Evolutionary conservation across 2,888 invertebrate species (phyloP).

Genomic region (Tenodera sinensis): DNA sequence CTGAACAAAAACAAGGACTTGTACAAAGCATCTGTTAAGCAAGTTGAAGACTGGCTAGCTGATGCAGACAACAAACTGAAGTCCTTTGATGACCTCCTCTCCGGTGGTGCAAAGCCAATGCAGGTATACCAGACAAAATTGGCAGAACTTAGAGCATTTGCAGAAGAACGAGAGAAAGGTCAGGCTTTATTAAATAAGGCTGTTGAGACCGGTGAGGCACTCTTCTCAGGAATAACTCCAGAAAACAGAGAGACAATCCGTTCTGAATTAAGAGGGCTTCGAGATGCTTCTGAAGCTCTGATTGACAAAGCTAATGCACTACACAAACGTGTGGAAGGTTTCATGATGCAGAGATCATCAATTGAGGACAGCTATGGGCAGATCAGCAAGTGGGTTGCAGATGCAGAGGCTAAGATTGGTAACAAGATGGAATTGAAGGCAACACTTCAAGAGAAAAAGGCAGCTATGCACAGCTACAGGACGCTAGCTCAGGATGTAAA

Average conservation of each 20-base stretch:
- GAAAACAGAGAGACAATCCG: slow-evolving; percentile 84
- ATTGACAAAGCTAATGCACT: slow-evolving; percentile 80
- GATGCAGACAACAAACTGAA: slow-evolving; percentile 71
- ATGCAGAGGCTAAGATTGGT: slow-evolving; percentile 70
- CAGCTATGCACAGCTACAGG: slow-evolving; percentile 76
- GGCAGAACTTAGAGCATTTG: slow-evolving; percentile 69
- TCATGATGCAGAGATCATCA: slow-evolving; percentile 84
- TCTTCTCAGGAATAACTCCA: slow-evolving; percentile 82
- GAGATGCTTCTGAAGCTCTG: slow-evolving; percentile 79
- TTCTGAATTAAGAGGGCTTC: slow-evolving; percentile 71
- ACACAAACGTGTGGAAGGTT: slow-evolving; percentile 83
- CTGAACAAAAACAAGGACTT: slow-evolving; percentile 66
- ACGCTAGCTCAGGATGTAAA: slow-evolving; percentile 80
- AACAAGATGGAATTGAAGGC: slow-evolving; percentile 69
- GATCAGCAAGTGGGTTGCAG: slow-evolving; percentile 79
- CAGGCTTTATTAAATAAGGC: slow-evolving; percentile 73
- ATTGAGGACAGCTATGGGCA: slow-evolving; percentile 90
- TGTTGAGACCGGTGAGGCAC: slow-evolving; percentile 80
- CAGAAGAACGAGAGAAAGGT: slow-evolving; percentile 72
- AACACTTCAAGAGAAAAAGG: slow-evolving; percentile 83
- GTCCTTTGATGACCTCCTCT: slow-evolving; percentile 61
- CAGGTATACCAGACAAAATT: slow-evolving; percentile 62
- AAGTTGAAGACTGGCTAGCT: slow-evolving; percentile 75
- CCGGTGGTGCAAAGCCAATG: slow-evolving; percentile 70
- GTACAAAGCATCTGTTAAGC: slow-evolving; percentile 62